phyloP scores from a whole-genome alignment of 2,797 vertebrate species.

The Threskiornis aethiopicus region DNA sequence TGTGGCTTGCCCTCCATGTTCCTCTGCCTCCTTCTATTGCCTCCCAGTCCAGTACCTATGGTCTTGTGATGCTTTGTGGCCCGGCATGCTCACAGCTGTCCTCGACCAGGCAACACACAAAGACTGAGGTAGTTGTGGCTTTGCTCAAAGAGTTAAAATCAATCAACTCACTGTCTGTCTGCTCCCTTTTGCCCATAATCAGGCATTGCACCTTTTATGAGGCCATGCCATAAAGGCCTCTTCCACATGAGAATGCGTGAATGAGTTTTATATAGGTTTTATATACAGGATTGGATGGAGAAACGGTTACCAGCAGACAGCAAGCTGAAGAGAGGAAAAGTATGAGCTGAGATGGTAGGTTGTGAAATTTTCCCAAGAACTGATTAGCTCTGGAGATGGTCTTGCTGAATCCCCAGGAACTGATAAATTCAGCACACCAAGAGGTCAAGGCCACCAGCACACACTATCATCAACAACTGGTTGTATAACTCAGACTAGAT shows the following conservation, averaged over 20 bases:
- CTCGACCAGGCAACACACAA: neutral
- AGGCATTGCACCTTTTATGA: neutral
- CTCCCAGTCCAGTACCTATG: neutral
- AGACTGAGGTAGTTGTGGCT: neutral
- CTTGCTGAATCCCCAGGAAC: neutral
- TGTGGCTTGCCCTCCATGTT: neutral
- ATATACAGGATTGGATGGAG: neutral
- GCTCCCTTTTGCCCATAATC: neutral
- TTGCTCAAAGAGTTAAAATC: neutral
- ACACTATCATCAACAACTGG: neutral
- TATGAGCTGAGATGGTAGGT: rapidly evolving
- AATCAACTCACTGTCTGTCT: neutral
- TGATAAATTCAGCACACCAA: neutral
- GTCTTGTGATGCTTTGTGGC: neutral
- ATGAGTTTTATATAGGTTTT: neutral
- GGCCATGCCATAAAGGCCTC: neutral
- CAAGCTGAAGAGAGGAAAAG: neutral
- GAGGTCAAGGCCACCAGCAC: neutral
- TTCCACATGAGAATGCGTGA: neutral
- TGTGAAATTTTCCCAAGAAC: neutral
- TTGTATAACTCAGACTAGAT: neutral
- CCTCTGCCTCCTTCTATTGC: neutral
- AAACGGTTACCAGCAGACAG: neutral
- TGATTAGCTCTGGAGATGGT: neutral
- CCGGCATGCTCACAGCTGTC: neutral